Conservation (phyloP, 1,140 invertebrate genomes). For the Platorchestia sp. region DNA sequence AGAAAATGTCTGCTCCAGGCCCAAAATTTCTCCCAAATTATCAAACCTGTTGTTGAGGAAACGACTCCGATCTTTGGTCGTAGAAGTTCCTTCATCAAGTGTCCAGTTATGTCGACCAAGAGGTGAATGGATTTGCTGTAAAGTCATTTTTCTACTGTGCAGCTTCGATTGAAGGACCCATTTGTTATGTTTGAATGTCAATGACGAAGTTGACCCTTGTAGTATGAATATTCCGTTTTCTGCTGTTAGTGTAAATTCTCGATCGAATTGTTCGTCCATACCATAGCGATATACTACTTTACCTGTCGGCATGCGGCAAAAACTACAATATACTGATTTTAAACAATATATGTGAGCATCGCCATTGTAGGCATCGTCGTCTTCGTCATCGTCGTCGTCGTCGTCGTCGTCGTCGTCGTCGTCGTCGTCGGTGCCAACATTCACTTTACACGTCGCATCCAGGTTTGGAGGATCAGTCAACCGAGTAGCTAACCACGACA, state of each 20-base stretch:
- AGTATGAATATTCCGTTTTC: background rate
- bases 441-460: background rate
- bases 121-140: background rate
- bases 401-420: background rate
- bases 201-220: background rate
- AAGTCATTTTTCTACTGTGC: background rate
- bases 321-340: background rate
- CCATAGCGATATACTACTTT: slow-evolving; percentile 1
- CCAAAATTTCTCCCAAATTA: background rate
- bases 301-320: background rate
- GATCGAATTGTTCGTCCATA: background rate
- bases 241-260: background rate
- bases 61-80: background rate
- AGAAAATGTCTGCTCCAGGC: background rate
- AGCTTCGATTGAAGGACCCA: slow-evolving; percentile 2
- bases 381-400: background rate
- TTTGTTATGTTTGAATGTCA: background rate
- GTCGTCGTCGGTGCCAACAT: background rate
- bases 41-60: background rate
- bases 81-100: background rate
- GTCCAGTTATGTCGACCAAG: background rate
- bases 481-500: background rate
- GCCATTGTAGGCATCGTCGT: no score
- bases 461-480: background rate
- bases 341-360: background rate